Evolutionary conservation across 2,797 vertebrate genomes (phyloP), one percentile per base, ranked within the genome.

Genomic region (Nyctibius grandis): DNA sequence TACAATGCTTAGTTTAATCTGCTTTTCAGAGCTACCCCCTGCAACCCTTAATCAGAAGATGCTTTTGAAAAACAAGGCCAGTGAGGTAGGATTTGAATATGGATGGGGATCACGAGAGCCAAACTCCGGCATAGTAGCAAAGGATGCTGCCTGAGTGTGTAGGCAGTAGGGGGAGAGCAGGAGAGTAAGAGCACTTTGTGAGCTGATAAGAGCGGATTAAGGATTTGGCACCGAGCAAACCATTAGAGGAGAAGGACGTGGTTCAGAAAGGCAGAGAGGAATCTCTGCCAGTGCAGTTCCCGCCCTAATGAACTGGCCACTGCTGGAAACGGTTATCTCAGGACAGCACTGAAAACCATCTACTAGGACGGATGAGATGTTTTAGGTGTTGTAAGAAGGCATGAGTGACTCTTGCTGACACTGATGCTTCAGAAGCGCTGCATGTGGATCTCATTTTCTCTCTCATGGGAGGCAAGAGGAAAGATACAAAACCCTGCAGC

Each of bases 251-350:
- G 53, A 87, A 73, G 53, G 81, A 74, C 4, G 4, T n/a, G 28
- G 68, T 90, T 93, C 59, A 88, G 50, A 94, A 92, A 87, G 61
- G 68, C 75, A 87, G 83, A 70, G 44, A 90, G 74, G 74, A 79
- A 53, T 72, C 48, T 42, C 3, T 25, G 70, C 78, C 76, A 64
- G 1, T 47, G 56, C 42, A 40, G 38, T 65, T 93, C 85, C 80
- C 10, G 12, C 80, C 59, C 83, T 79, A 80, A 68, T 54, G 57
- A 95, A 85, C 84, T 82, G 77, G 73, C 84, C 78, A 26, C 26
- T 85, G 68, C 88, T 96, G 93, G 89, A 88, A 94, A 83, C 7
- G 22, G 56, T 93, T 88, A 60, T 87, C 53, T 88, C 60, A 51
- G 70, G 48, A 60, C 4, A 4, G 86, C 75, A 78, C 81, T 91